Evolutionary conservation across 2,113 vertebrate genomes (phyloP), one percentile per base, ranked within the genome.

Genomic region (Hemicordylus capensis): DNA sequence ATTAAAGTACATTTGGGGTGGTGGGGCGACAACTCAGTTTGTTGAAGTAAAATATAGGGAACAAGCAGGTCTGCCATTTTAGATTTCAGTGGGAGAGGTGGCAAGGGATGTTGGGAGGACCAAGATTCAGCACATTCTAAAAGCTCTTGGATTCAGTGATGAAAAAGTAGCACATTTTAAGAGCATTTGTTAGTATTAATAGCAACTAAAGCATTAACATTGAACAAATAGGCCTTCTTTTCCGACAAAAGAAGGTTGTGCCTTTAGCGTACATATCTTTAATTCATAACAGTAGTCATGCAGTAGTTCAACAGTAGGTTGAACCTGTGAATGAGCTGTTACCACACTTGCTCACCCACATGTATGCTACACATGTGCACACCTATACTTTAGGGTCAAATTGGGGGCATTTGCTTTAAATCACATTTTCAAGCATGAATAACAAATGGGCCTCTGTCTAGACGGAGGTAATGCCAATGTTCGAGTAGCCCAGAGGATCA

Each of bases 1-100:
- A 83, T 67, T 90, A 89, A 90, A 56, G 0, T 37, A 76, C 67
- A 34, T 56, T 51, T 85, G 51, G 77, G 3, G 22, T n/a, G n/a
- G n/a, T n/a, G n/a, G n/a, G 20, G 22, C n/a, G 48, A 58, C 58
- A 34, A 59, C n/a, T 15, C 4, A 37, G 66, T 61, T 22, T 61
- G 54, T 61, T 85, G 39, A 54, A 78, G 4, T 79, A 79, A 85
- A 46, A 69, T 56, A 67, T 51, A 34, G 14, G 51, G n/a, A 61
- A 73, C 56, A 48, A n/a, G n/a, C 66, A 70, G 64, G n/a, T 39
- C 31, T 79, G 42, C 42, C 9, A 31, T 48, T 76, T 66, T n/a
- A n/a, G 46, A 76, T 54, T 85, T 85, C 76, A 76, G 26, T 76
- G 73, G 39, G 37, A 67, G 42, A 5, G 44, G n/a, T n/a, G 46